Percentiles rank a stretch among this genome's conserved stretches.
These are phyloP conservation scores for Aurelia sp. DNA, from an alignment of 30 jellyfish, hydroid and myxozoan genomes.

Conservation along the genomic window DNA sequence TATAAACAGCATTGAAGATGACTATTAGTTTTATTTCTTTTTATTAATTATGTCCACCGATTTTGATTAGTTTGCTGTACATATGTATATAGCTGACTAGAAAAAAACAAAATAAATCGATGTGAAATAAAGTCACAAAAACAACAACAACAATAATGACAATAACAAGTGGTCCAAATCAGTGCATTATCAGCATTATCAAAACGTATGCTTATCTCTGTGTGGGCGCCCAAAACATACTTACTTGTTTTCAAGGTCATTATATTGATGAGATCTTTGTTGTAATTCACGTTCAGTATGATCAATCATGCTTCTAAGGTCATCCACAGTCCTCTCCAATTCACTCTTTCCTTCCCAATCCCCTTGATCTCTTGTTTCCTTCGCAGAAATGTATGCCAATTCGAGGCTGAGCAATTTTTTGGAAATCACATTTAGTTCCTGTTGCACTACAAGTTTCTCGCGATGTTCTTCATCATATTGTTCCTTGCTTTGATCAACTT, in stretches of 20 bases:
- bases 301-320: slow-evolving; percentile 78
- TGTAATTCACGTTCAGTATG: slow-evolving; percentile 88
- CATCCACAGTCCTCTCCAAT: slow-evolving; percentile 70
- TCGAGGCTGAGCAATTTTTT: slow-evolving; percentile 83
- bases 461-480: slow-evolving; percentile 77
- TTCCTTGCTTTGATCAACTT: slow-evolving; percentile 69
- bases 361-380: slow-evolving; percentile 74
- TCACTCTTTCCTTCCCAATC: slow-evolving; percentile 84
- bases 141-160: no score
- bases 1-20: no score
- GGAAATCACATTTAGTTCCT: slow-evolving; percentile 81
- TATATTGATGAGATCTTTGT: slow-evolving; percentile 57
- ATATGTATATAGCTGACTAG: no score
- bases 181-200: no score
- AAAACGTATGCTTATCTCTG: no score
- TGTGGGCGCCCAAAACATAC: background rate
- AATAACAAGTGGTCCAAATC: no score
- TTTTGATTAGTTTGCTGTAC: no score
- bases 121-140: no score
- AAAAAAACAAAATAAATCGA: no score
- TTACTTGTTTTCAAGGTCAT: slow-evolving; percentile 69
- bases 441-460: slow-evolving; percentile 73
- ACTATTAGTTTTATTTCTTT: no score
- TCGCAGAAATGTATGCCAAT: slow-evolving; percentile 80
- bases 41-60: no score